Percentiles rank a stretch among this genome's conserved stretches.
Conservation (phyloP, 2,797 vertebrate species). For the Amphiprion clarkii region DNA sequence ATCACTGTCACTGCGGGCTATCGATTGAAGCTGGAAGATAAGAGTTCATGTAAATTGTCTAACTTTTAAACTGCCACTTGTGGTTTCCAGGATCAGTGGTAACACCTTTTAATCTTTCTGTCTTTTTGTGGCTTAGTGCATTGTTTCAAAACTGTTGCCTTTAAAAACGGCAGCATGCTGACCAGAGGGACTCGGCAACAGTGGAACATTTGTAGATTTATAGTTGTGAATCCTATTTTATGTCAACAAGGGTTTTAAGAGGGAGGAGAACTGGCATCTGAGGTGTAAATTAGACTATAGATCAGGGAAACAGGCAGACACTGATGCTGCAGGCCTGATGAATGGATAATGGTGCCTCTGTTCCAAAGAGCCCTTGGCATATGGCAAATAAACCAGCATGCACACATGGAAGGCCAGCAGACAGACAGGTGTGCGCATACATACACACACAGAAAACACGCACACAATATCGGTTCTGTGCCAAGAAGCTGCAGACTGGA, state of each 20-base stretch:
- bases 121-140: constrained; percentile 27
- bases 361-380: constrained; percentile 64
- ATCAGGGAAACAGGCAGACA: constrained; percentile 61
- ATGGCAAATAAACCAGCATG: constrained; percentile 67
- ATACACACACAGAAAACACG: constrained; percentile 5
- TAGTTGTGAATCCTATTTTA: constrained; percentile 50
- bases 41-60: constrained; percentile 19
- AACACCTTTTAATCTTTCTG: constrained; percentile 3
- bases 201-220: constrained; percentile 60
- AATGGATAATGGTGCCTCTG: constrained; percentile 70
- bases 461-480: constrained; percentile 7
- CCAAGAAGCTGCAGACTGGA: constrained; percentile 55
- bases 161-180: constrained; percentile 36
- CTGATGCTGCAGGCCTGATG: constrained; percentile 63
- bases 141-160: constrained; percentile 31
- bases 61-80: constrained; percentile 35
- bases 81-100: constrained; percentile 5
- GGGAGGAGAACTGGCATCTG: constrained; percentile 45
- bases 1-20: constrained; percentile 20
- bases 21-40: constrained; percentile 34
- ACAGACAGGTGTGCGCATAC: constrained; percentile 45
- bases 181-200: constrained; percentile 15
- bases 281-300: constrained; percentile 71
- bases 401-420: constrained; percentile 44
- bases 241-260: constrained; percentile 54